phyloP scores from a whole-genome alignment of 1,140 invertebrate species.

The Leptinotarsa undecemlineata region DNA sequence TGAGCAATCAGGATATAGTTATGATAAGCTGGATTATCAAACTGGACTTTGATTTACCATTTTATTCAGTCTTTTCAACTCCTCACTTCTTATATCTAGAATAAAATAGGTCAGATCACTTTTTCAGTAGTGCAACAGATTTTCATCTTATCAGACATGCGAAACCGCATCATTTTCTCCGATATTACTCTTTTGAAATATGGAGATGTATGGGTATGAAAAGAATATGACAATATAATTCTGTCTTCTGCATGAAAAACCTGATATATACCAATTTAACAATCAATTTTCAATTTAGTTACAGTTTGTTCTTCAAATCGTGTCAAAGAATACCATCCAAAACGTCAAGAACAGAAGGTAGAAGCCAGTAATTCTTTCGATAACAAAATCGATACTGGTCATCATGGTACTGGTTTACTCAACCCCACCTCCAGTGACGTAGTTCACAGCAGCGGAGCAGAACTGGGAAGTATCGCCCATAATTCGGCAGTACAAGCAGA shows the following conservation, averaged over 20 bases:
- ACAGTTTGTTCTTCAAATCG: neutral
- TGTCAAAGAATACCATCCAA: neutral
- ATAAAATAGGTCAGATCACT: too few species aligned
- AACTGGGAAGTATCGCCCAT: slow-evolving; percentile 10
- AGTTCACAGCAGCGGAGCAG: slow-evolving; percentile 23
- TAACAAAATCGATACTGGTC: neutral
- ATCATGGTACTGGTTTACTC: neutral
- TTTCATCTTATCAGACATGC: too few species aligned
- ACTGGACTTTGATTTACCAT: too few species aligned
- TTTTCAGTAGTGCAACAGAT: too few species aligned
- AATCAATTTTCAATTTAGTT: neutral
- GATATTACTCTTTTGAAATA: neutral
- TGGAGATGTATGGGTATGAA: too few species aligned
- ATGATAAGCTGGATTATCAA: too few species aligned
- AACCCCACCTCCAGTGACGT: slow-evolving; percentile 14
- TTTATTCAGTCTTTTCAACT: too few species aligned
- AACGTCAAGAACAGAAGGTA: neutral
- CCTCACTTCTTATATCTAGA: too few species aligned
- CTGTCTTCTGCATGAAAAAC: neutral
- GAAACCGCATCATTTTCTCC: neutral
- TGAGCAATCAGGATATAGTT: too few species aligned
- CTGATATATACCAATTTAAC: neutral
- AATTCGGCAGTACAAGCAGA: slow-evolving; percentile 4
- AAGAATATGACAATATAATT: neutral
- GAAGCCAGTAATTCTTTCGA: neutral